A percentile compares a stretch with the other conserved stretches of the same genome.
Conservation (phyloP, 1,140 invertebrate species). For the Heliconius eleuchia region DNA sequence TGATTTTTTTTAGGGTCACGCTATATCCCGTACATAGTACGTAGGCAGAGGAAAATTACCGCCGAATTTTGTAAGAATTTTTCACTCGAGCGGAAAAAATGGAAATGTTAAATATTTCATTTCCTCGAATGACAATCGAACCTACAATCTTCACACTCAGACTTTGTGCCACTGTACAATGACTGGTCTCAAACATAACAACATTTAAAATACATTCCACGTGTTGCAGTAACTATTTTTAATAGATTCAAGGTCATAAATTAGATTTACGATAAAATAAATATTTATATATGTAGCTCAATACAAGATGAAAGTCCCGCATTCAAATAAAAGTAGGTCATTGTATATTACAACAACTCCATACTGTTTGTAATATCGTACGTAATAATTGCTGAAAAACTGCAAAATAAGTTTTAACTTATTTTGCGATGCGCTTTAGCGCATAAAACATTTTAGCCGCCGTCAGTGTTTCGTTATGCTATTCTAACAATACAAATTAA, state of each 20-base stretch:
- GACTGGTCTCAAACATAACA: not conserved
- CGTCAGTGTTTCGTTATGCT: not conserved
- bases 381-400: constrained; percentile 3
- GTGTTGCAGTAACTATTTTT: not conserved
- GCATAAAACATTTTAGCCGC: not conserved
- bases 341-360: not conserved
- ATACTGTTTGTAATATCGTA: not conserved
- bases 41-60: too few relatives aligned
- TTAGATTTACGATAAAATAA: not conserved
- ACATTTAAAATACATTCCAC: not conserved
- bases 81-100: too few relatives aligned
- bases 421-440: too few relatives aligned
- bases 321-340: not conserved
- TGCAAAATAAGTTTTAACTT: not conserved
- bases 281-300: not conserved
- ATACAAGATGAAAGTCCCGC: not conserved
- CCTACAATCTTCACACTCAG: too few relatives aligned
- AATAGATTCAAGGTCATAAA: not conserved
- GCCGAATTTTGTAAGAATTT: too few relatives aligned
- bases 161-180: not conserved
- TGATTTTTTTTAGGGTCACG: too few relatives aligned
- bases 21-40: too few relatives aligned
- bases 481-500: constrained; percentile 2
- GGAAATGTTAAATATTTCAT: too few relatives aligned
- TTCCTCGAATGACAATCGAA: too few relatives aligned